Conservation (phyloP, 1,140 invertebrate genomes). For the Drosophila saltans region DNA sequence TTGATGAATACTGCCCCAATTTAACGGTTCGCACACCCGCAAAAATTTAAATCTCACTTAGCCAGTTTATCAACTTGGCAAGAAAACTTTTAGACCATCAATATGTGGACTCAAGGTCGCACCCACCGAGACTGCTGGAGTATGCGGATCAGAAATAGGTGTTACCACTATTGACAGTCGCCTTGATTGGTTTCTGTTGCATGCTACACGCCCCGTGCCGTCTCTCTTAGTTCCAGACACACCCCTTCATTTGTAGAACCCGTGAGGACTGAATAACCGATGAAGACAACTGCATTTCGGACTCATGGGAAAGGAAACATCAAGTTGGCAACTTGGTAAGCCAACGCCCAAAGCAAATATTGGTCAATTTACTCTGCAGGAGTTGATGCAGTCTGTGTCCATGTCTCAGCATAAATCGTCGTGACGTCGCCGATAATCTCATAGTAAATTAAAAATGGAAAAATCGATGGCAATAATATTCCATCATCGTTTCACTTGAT, state of each 20-base stretch:
- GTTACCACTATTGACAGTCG: slow-evolving; percentile 71
- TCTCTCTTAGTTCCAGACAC: slow-evolving; percentile 33
- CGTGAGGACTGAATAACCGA: slow-evolving; percentile 7
- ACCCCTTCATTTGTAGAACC: slow-evolving; percentile 46
- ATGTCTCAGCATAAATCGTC: slow-evolving; percentile 54
- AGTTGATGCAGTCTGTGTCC: slow-evolving; percentile 25
- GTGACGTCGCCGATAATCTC: slow-evolving; percentile 62
- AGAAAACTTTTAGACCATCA: slow-evolving; percentile 15
- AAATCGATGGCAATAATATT: slow-evolving; percentile 48
- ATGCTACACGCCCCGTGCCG: slow-evolving; percentile 58
- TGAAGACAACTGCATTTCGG: slow-evolving; percentile 69
- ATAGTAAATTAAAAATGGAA: slow-evolving; percentile 53
- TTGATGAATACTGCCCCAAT: slow-evolving; percentile 41
- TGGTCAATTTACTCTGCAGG: slow-evolving; percentile 29
- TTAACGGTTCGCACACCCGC: slow-evolving; percentile 50
- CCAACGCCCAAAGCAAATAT: slow-evolving; percentile 69
- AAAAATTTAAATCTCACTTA: slow-evolving; percentile 29
- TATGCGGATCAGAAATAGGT: slow-evolving; percentile 47
- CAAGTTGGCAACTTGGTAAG: slow-evolving; percentile 43
- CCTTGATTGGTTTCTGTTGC: slow-evolving; percentile 72
- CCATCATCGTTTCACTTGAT: slow-evolving; percentile 45
- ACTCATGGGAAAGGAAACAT: slow-evolving; percentile 35
- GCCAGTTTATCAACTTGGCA: slow-evolving; percentile 18
- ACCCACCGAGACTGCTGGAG: slow-evolving; percentile 1
- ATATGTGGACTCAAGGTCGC: slow-evolving; percentile 56